Evolutionary conservation across 2,888 invertebrate species (phyloP), one percentile per base, ranked within the genome.

Genomic region (Molorchus minor): DNA sequence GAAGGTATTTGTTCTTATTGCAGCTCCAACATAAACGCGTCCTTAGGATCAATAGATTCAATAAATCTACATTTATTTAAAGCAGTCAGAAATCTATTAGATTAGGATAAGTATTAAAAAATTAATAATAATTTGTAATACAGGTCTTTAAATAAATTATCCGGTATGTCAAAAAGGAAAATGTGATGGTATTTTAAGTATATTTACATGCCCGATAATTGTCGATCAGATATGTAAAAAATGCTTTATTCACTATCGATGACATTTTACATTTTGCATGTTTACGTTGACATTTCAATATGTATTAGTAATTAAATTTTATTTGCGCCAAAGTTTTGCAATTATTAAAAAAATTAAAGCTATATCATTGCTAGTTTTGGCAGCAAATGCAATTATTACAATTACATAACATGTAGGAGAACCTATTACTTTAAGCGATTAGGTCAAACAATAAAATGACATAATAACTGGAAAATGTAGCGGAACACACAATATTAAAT

Each of bases 281-380:
- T 38, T 49, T 38, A 49, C 25, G 21, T 49, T 49, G 16, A 16
- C 25, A 49, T 17, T 38, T 49, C 38, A 38, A 49, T 49, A 49
- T 49, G 16, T 15, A 20, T 25, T 38, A 25, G 49, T 38, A 49
- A 49, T 49, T 38, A n/a, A 7, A 49, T 25, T 38, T 36, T 49
- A 49, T 49, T 38, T 25, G 21, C 8, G 49, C 49, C 49, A 49
- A 20, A 43, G 20, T 16, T 38, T 20, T 25, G 49, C 49, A 38
- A 25, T 38, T 49, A 25, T 49, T 49, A 49, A 49, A 49, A 49
- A 49, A 49, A 49, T 49, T 49, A 49, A 49, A 49, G 49, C 49
- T 49, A 49, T 49, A 38, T 49, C 16, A 49, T 25, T 49, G 12
- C 10, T 38, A 13, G 36, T 19, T 41, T 33, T 43, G 41, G 29